phyloP scores from a whole-genome alignment of 2,888 invertebrate genomes.

The Patella caerulea region DNA sequence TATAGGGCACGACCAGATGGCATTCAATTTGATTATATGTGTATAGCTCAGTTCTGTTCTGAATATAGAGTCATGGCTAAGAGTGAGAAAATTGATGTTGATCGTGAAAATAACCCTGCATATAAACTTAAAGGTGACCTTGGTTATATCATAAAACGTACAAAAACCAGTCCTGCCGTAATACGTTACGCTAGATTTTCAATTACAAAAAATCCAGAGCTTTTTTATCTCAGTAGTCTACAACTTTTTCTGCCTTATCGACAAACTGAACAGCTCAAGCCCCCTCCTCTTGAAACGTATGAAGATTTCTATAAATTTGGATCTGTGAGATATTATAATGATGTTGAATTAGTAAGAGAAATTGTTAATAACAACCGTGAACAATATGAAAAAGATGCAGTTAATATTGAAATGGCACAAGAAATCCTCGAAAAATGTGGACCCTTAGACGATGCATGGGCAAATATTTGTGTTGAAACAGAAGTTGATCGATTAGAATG shows the following conservation, averaged over 20 bases:
- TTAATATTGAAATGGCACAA: neutral
- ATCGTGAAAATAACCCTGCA: conserved; percentile 8
- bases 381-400: conserved; percentile 9
- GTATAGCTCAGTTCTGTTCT: conserved; percentile 18
- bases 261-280: conserved; percentile 3
- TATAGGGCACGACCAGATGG: neutral
- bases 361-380: conserved; percentile 6
- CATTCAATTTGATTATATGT: neutral
- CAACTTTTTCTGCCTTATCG: conserved; percentile 17
- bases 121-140: conserved; percentile 6
- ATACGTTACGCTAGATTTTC: conserved; percentile 8
- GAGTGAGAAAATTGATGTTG: neutral
- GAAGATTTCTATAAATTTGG: conserved; percentile 3
- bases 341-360: neutral
- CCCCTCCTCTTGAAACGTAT: neutral
- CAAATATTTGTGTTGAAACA: conserved; percentile 1
- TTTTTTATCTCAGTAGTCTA: conserved; percentile 11
- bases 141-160: conserved; percentile 8
- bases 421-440: conserved; percentile 10
- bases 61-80: conserved; percentile 21
- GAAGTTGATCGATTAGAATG: conserved; percentile 9
- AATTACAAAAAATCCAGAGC: neutral
- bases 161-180: neutral
- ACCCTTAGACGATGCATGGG: conserved; percentile 17
- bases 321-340: neutral